Evolutionary conservation across 2,888 invertebrate genomes (phyloP).

Genomic region (Nowickia ferox): DNA sequence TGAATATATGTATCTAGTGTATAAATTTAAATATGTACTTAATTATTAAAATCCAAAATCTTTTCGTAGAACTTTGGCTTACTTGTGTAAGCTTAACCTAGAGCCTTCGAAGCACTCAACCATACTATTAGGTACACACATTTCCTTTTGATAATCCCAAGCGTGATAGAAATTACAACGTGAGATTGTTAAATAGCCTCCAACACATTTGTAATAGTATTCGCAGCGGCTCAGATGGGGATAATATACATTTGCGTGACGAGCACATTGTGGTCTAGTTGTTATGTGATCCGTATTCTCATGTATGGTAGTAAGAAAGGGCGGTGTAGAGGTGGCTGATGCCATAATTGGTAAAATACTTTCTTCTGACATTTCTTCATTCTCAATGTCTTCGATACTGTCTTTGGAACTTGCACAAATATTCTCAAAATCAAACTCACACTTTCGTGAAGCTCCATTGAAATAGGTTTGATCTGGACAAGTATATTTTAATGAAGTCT

Average conservation of each 20-base stretch:
- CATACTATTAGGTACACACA: slow-evolving; percentile 74
- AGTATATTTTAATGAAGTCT: slow-evolving; percentile 75
- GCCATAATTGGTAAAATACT: slow-evolving; percentile 1
- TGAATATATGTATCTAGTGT: background rate
- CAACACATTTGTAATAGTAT: slow-evolving; percentile 77
- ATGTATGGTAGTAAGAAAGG: background rate
- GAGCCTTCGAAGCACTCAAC: slow-evolving; percentile 73
- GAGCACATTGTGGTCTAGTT: slow-evolving; percentile 51
- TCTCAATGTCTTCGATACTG: slow-evolving; percentile 8
- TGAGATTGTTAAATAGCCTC: slow-evolving; percentile 77
- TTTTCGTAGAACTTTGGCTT: background rate
- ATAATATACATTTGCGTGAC: slow-evolving; percentile 71
- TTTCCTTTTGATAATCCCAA: slow-evolving; percentile 76
- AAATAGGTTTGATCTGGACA: slow-evolving; percentile 77
- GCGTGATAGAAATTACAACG: slow-evolving; percentile 77
- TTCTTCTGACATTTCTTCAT: background rate
- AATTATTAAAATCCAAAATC: background rate
- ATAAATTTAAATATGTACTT: background rate
- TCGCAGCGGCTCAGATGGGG: slow-evolving; percentile 77
- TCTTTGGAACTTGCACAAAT: slow-evolving; percentile 68
- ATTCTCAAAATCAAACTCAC: slow-evolving; percentile 75
- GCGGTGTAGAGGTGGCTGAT: background rate
- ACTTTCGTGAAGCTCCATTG: slow-evolving; percentile 74
- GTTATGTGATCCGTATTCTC: background rate
- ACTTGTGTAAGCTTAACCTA: background rate